phyloP scores from a whole-genome alignment of 1,140 invertebrate genomes.

The Pygmarrhopalites habei region DNA sequence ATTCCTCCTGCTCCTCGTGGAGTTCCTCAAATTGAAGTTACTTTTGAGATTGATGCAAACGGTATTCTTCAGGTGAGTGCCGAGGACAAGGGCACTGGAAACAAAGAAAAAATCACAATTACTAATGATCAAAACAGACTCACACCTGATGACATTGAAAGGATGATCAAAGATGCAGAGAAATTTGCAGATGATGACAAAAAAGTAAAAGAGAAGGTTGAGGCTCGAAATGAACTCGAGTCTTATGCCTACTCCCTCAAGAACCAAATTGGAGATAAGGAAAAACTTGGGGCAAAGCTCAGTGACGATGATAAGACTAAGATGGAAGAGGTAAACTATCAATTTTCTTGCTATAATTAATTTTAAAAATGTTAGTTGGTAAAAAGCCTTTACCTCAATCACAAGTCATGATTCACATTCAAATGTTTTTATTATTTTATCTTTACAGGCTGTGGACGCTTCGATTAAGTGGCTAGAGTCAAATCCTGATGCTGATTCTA shows the following conservation, averaged over 20 bases:
- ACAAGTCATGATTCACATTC: too few species aligned
- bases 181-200: constrained; percentile 98
- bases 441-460: constrained; percentile 70
- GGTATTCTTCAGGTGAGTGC: constrained; percentile 90
- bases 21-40: constrained; percentile 98
- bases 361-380: too few species aligned
- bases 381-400: too few species aligned
- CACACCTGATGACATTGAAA: constrained; percentile 94
- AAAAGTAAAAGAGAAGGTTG: constrained; percentile 92
- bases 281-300: constrained; percentile 91
- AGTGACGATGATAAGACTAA: constrained; percentile 87
- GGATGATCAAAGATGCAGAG: constrained; percentile 98
- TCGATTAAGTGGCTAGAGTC: constrained; percentile 98
- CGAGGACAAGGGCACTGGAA: constrained; percentile 97
- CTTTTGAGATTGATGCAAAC: constrained; percentile 98
- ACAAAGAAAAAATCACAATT: constrained; percentile 97
- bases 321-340: constrained; percentile 64
- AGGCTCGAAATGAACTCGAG: constrained; percentile 90
- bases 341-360: neutral
- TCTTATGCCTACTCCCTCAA: constrained; percentile 97
- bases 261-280: constrained; percentile 95
- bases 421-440: too few species aligned
- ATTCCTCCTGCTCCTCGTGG: constrained; percentile 96
- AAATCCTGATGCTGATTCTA: constrained; percentile 86
- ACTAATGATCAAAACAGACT: constrained; percentile 94